These are phyloP conservation scores for Heliconius charithonia DNA, from an alignment of 2,888 invertebrate genomes.

Conservation along the genomic window DNA sequence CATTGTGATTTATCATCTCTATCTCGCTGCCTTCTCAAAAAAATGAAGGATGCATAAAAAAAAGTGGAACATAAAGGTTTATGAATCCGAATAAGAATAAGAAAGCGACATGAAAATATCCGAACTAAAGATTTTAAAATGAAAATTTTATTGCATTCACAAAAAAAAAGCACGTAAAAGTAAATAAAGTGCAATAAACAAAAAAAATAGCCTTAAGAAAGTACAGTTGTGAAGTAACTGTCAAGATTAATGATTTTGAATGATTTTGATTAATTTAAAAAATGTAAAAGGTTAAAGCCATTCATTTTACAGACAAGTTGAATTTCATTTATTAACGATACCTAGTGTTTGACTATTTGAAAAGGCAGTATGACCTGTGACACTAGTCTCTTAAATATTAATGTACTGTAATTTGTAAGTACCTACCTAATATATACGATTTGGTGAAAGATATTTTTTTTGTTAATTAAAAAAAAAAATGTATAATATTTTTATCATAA, in stretches of 20 bases:
- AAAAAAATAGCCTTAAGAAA: conserved; percentile 35
- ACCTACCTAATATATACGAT: too few relatives aligned
- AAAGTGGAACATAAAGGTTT: background rate
- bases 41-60: background rate
- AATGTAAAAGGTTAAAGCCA: background rate
- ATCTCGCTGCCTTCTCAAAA: background rate
- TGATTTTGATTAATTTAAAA: conserved; percentile 1
- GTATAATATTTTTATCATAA: too few relatives aligned
- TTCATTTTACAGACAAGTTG: conserved; percentile 1
- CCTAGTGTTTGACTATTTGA: background rate
- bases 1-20: too few relatives aligned
- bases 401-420: too few relatives aligned
- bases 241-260: conserved; percentile 30
- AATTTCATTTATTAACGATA: background rate
- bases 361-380: background rate
- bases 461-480: too few relatives aligned
- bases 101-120: background rate
- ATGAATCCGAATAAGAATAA: background rate
- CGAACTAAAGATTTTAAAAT: background rate
- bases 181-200: conserved; percentile 33
- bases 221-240: conserved; percentile 28
- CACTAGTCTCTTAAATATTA: background rate
- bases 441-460: too few relatives aligned
- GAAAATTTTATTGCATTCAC: conserved; percentile 16
- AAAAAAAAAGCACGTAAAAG: conserved; percentile 34